Conservation (phyloP, 2,797 vertebrate species). For the Poeciliopsis paucimaculata region DNA sequence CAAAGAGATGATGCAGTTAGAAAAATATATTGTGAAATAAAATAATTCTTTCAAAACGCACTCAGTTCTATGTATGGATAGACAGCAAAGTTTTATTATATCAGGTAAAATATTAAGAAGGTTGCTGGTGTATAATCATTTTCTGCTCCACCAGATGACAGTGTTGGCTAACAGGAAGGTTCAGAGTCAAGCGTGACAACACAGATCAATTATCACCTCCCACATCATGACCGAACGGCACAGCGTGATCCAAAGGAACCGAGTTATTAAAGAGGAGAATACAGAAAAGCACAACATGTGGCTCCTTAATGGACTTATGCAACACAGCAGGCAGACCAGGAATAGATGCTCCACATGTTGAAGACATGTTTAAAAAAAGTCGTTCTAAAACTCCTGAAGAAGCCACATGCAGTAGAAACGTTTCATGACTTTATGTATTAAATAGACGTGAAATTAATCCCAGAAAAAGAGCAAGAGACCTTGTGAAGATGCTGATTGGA, state of each 20-base stretch:
- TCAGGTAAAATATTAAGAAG: not conserved
- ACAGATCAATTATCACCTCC: not conserved
- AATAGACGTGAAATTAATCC: not conserved
- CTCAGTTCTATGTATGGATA: too few species aligned
- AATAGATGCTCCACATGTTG: not conserved
- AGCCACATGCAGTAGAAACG: not conserved
- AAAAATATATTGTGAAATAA: not conserved
- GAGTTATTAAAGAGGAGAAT: not conserved
- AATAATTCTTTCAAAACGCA: too few species aligned
- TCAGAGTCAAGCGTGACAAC: not conserved
- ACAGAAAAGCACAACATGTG: not conserved
- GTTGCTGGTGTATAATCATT: too few species aligned
- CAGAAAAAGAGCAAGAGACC: not conserved
- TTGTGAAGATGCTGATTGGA: not conserved
- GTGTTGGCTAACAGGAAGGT: not conserved
- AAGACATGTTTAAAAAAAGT: not conserved
- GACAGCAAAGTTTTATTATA: not conserved
- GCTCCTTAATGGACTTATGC: too few species aligned
- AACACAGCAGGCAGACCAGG: not conserved
- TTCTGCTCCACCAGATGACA: constrained; percentile 1
- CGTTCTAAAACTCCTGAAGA: not conserved
- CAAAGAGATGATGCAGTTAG: not conserved
- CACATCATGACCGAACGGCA: not conserved
- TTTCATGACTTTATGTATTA: not conserved
- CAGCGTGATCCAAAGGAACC: not conserved